A percentile compares a stretch with the other conserved stretches of the same genome.
phyloP scores from a whole-genome alignment of 2,888 invertebrate species.

The Napeogenes inachia region DNA sequence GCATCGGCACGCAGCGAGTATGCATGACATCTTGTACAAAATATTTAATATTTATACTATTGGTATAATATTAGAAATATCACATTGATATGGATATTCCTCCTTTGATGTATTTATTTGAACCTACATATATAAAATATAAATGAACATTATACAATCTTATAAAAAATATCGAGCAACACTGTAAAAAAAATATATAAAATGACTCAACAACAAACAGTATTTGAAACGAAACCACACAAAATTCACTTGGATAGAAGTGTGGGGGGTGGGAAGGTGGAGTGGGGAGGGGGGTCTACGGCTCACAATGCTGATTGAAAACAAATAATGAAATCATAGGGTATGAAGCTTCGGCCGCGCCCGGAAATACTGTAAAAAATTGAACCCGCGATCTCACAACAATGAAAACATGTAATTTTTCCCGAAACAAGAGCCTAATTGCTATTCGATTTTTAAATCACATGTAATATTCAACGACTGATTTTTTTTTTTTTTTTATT shows the following conservation, averaged over 20 bases:
- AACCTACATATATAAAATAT: no score
- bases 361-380: slow-evolving; percentile 71
- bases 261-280: slow-evolving; percentile 41
- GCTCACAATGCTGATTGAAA: slow-evolving; percentile 76
- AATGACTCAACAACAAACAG: slow-evolving; percentile 68
- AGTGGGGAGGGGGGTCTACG: slow-evolving; percentile 35
- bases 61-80: background rate
- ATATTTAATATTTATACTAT: background rate
- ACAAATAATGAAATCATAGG: slow-evolving; percentile 76
- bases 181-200: slow-evolving; percentile 33
- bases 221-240: slow-evolving; percentile 73
- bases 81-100: background rate
- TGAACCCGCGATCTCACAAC: slow-evolving; percentile 54
- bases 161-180: slow-evolving; percentile 14
- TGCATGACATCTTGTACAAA: slow-evolving; percentile 9
- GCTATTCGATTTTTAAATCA: slow-evolving; percentile 1
- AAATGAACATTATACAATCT: background rate
- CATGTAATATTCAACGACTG: background rate
- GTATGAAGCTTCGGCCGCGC: slow-evolving; percentile 52
- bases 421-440: slow-evolving; percentile 11
- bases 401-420: slow-evolving; percentile 34
- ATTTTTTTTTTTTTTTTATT: no score
- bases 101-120: no score
- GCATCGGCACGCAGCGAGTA: slow-evolving; percentile 17
- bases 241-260: slow-evolving; percentile 61